Conservation (phyloP, 2,797 vertebrate genomes). For the Chelon auratus region DNA sequence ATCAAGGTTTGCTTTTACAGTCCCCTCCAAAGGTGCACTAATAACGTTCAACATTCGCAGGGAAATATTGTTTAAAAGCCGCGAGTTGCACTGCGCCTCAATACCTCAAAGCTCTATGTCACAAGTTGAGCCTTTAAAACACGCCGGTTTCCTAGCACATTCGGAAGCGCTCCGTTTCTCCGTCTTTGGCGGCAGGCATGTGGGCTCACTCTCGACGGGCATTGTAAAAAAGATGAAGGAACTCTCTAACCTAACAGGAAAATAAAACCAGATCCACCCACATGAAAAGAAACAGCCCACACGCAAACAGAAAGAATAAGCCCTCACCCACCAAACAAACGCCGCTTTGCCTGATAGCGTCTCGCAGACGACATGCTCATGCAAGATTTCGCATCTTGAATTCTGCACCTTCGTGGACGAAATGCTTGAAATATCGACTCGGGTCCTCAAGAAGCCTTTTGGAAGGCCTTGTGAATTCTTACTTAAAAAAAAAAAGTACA, state of each 20-base stretch:
- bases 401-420: constrained; percentile 80
- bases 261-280: constrained; percentile 80
- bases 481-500: constrained; percentile 12
- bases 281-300: constrained; percentile 78
- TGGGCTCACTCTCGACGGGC: constrained; percentile 70
- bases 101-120: constrained; percentile 41
- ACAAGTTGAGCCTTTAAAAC: constrained; percentile 42
- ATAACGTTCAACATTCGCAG: not conserved
- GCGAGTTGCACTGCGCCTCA: constrained; percentile 28
- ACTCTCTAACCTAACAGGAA: constrained; percentile 70
- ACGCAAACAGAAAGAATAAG: constrained; percentile 72
- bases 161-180: constrained; percentile 50
- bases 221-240: constrained; percentile 77
- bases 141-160: constrained; percentile 36
- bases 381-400: constrained; percentile 83
- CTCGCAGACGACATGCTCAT: constrained; percentile 70
- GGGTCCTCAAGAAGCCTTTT: constrained; percentile 54
- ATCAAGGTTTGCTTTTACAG: constrained; percentile 10
- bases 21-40: constrained; percentile 6
- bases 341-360: constrained; percentile 50
- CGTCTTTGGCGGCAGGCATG: constrained; percentile 63
- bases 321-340: constrained; percentile 60
- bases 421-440: constrained; percentile 77
- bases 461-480: constrained; percentile 54
- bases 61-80: constrained; percentile 2